Conservation (phyloP, 2,113 vertebrate species). For the Peromyscus californicus region DNA sequence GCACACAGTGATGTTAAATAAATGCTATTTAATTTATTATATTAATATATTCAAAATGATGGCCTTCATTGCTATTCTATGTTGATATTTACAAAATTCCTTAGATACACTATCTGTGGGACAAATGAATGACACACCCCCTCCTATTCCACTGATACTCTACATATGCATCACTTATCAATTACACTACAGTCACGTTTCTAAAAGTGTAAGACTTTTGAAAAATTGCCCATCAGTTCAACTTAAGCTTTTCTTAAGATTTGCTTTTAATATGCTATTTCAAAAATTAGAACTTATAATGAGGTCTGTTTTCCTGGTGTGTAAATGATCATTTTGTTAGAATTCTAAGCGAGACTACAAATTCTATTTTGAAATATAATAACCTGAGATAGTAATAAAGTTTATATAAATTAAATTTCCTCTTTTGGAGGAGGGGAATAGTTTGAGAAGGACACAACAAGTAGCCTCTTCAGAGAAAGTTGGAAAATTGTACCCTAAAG, state of each 20-base stretch:
- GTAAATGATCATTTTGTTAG: not conserved
- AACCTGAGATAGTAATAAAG: not conserved
- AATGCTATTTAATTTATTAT: no score
- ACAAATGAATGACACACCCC: not conserved
- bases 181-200: not conserved
- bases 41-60: not conserved
- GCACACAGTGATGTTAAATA: not conserved
- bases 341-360: not conserved
- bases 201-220: not conserved
- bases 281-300: not conserved
- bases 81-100: not conserved
- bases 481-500: not conserved
- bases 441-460: slow-evolving; percentile 3
- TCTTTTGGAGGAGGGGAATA: not conserved
- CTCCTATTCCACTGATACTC: not conserved
- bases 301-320: not conserved
- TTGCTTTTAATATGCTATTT: not conserved
- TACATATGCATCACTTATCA: not conserved
- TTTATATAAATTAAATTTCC: not conserved
- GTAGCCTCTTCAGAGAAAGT: not conserved
- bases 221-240: not conserved
- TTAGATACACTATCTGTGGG: not conserved
- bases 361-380: not conserved
- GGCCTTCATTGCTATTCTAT: no score
- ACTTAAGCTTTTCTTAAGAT: slow-evolving; percentile 28